Evolutionary conservation across 1,140 invertebrate genomes (phyloP).

Genomic region (Drosophila ironensis): DNA sequence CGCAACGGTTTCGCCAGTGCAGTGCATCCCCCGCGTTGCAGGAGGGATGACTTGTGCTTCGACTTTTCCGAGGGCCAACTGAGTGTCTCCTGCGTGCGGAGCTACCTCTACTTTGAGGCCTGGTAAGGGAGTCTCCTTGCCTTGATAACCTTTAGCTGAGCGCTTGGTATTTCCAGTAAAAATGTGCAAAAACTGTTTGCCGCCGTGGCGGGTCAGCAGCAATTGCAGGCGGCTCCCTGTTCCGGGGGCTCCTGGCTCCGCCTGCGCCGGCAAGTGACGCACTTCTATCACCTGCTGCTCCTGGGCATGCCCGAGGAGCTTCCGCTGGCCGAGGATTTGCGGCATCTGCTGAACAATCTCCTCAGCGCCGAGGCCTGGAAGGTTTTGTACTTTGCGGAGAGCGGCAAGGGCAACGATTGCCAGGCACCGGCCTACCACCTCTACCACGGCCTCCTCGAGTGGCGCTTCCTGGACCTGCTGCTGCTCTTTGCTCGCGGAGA

Average conservation of each 20-base stretch:
- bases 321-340: background rate
- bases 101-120: slow-evolving; percentile 55
- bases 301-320: slow-evolving; percentile 12
- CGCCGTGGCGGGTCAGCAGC: slow-evolving; percentile 41
- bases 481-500: slow-evolving; percentile 10
- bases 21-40: slow-evolving; percentile 30
- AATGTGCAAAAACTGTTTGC: slow-evolving; percentile 63
- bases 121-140: slow-evolving; percentile 33
- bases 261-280: slow-evolving; percentile 55
- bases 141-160: background rate
- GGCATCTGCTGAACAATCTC: slow-evolving; percentile 44
- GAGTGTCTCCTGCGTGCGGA: slow-evolving; percentile 13
- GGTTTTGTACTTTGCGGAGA: slow-evolving; percentile 66
- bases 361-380: slow-evolving; percentile 58
- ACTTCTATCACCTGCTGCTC: slow-evolving; percentile 63
- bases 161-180: slow-evolving; percentile 38
- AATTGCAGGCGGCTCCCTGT: slow-evolving; percentile 12
- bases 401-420: slow-evolving; percentile 75
- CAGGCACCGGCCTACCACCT: slow-evolving; percentile 70
- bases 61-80: slow-evolving; percentile 49
- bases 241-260: slow-evolving; percentile 29
- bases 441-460: slow-evolving; percentile 73
- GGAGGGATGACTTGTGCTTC: slow-evolving; percentile 38
- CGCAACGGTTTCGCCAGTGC: slow-evolving; percentile 48
- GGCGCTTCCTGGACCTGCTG: slow-evolving; percentile 70